Evolutionary conservation across 2,888 invertebrate species (phyloP), one percentile per base, ranked within the genome.

Genomic region (Macaria notata): DNA sequence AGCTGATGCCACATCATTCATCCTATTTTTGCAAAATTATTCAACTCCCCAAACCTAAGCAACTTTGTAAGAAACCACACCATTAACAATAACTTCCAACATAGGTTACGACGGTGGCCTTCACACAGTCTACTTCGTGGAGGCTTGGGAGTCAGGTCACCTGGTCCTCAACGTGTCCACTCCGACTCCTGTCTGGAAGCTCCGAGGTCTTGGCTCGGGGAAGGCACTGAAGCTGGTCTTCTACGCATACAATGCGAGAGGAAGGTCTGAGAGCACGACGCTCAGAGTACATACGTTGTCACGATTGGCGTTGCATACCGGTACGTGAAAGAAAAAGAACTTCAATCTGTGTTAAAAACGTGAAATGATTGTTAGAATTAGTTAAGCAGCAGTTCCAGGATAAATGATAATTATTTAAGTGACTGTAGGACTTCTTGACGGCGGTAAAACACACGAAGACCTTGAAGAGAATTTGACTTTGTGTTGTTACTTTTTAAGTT

Each of bases 181-280:
- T 41, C 93, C 93, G 63, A 93, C 93, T 69, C 95, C 97, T 0
- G 91, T 94, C 38, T 96, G 98, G 88, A 94, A 94, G 55, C 95
- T 97, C 1, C 94, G 94, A 66, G 95, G 94, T 4, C 92, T 98
- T 52, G 95, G 96, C 54, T 94, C 97, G 0, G 97, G 96, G 4
- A 95, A 95, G 71, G 93, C 94, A 9, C 93, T 98, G 65, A 94
- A 94, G 71, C 94, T 98, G 81, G 91, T 95, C 52, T 93, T 98
- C 62, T 97, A 96, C 81, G 95, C 97, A 1, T 94, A 94, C 59
- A 98, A 98, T 81, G 93, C 95, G 4, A 95, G 96, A 73, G 98
- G 98, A 9, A 92, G 94, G 68, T 97, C 97, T 65, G 96, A 96
- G 61, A 84, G 93, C 0, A 93, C 95, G 0, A 73, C 77, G 1